Base-by-base conservation (phyloP, 30 jellyfish, hydroid and myxozoan species). In the Aurelia aurita complex sp. Pacific region DNA sequence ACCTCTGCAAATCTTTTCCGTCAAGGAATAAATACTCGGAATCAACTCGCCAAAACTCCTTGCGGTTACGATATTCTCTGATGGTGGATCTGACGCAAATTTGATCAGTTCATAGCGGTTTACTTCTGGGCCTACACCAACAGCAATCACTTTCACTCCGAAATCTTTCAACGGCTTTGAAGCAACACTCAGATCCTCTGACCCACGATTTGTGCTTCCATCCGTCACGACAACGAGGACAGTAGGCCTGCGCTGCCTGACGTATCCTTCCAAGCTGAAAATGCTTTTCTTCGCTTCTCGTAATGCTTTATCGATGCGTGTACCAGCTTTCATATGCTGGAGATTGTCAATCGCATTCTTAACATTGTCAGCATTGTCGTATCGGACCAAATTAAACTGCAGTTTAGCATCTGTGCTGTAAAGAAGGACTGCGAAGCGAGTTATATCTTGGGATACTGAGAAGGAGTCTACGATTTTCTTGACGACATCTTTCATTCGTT, bases 101-200 rank as follows among this genome's bases (percentile, higher is more conserved):
- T 92, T 92, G 11, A 69, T 38, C 93, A 92, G 59, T 69, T 88
- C 92, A 76, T 64, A 88, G 2, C 64, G 68, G 72, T 81, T 85
- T 42, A 92, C 97, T 65, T 92, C 98, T 1, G 97, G 97, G 7
- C 98, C 98, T 16, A 92, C 97, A 16, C 98, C 98, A 62, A 92
- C 89, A 6, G 95, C 98, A 13, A 92, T 85, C 32, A 92, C 97
- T 16, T 69, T 92, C 36, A 92, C 98, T 13, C 98, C 98, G 62
- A 70, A 92, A 36, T 85, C 94, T 77, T 92, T 92, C 85, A 92
- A 60, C 8, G 97, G 97, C 64, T 81, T 80, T n/a, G 90, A 80
- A 5, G 95, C 98, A 13, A 64, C 77, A 17, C 61, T 82, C 29
- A 92, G 94, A 66, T 88, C 97, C 74, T 83, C 90, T 52, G 94